Percentiles rank a stretch among this genome's conserved stretches.
Conservation (phyloP, 2,888 invertebrate genomes). For the Amblyjoppa proteus region DNA sequence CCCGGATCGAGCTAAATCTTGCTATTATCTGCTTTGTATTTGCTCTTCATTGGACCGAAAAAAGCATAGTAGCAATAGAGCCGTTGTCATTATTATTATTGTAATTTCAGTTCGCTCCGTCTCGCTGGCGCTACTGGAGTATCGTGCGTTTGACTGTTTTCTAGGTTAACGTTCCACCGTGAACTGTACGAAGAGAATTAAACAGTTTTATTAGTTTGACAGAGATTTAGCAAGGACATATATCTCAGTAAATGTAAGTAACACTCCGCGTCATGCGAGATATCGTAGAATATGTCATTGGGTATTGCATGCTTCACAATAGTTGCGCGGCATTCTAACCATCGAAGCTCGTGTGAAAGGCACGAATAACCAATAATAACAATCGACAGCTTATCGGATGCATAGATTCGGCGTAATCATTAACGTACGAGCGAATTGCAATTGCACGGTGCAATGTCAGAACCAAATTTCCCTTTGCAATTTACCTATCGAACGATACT, state of each 20-base stretch:
- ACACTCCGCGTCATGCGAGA: not conserved
- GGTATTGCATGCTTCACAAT: not conserved
- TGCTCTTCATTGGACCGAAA: not conserved
- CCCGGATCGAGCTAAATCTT: too few relatives aligned
- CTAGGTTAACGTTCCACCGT: slow-evolving; percentile 49
- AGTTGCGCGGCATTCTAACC: slow-evolving; percentile 2
- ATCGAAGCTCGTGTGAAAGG: not conserved
- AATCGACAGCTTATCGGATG: not conserved
- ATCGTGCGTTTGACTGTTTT: slow-evolving; percentile 29
- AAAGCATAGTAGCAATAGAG: not conserved
- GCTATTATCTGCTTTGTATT: too few relatives aligned
- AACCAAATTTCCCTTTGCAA: not conserved
- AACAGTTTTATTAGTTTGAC: slow-evolving; percentile 20
- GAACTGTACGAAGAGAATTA: slow-evolving; percentile 42
- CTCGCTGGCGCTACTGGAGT: not conserved
- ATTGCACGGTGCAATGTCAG: not conserved
- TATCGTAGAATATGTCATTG: not conserved
- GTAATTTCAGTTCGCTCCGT: slow-evolving; percentile 7
- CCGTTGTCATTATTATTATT: not conserved
- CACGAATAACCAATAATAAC: slow-evolving; percentile 2
- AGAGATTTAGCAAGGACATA: not conserved
- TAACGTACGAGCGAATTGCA: not conserved
- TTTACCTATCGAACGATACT: not conserved
- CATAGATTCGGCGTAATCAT: not conserved
- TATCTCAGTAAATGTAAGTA: slow-evolving; percentile 21